phyloP scores from a whole-genome alignment of 2,797 vertebrate genomes.

The Pteropus rufus region DNA sequence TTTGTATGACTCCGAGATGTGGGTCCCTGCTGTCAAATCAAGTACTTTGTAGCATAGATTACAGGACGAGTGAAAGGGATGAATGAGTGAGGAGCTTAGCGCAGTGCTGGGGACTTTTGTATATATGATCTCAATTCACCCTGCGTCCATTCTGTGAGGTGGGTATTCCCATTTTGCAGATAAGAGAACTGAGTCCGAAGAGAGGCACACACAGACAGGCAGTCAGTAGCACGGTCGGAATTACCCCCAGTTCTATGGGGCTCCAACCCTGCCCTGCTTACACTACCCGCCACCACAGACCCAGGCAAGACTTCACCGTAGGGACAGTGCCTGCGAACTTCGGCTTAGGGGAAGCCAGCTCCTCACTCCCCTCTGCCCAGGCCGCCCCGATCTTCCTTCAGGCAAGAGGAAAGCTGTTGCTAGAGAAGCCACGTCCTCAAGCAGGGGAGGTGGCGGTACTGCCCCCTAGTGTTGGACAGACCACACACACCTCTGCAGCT shows the following conservation, averaged over 20 bases:
- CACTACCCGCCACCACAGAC: background rate
- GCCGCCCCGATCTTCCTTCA: background rate
- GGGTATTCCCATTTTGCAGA: background rate
- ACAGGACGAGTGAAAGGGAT: background rate
- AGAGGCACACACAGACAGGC: background rate
- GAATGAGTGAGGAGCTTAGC: background rate
- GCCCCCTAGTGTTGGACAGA: background rate
- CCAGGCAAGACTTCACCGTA: background rate
- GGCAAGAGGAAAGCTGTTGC: background rate
- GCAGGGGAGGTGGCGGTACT: background rate
- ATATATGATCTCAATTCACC: background rate
- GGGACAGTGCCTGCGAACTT: background rate
- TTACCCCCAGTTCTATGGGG: no score
- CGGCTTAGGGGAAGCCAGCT: accelerated
- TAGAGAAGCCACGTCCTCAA: background rate
- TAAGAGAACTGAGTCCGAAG: background rate
- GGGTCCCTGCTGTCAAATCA: background rate
- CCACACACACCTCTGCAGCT: background rate
- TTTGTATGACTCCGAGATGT: background rate
- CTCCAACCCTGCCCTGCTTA: background rate
- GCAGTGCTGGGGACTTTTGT: background rate
- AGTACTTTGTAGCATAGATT: background rate
- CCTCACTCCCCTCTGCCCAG: background rate
- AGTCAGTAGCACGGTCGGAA: background rate
- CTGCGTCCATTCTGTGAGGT: background rate